Conservation (phyloP, 2,113 vertebrate genomes). For the Eolophus roseicapilla region DNA sequence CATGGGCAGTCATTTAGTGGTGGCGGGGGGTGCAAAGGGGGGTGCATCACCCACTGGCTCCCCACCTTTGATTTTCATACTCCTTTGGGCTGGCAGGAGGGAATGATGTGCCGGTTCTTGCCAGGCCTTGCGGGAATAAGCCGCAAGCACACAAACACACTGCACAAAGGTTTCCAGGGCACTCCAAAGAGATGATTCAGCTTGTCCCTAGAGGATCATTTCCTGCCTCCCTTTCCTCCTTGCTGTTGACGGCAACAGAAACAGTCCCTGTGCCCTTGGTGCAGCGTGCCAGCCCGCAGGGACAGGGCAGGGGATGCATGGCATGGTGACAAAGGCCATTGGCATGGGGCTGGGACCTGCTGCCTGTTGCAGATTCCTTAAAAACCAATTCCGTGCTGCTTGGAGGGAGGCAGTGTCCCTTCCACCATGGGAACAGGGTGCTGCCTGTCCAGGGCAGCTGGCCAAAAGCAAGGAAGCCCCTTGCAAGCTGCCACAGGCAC, state of each 20-base stretch:
- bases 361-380: not conserved
- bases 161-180: not conserved
- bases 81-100: not conserved
- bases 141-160: not conserved
- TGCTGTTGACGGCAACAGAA: not conserved
- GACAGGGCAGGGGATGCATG: not conserved
- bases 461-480: not conserved
- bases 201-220: slow-evolving; percentile 27
- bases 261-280: rapidly evolving
- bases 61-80: not conserved
- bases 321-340: not conserved
- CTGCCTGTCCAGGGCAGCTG: not conserved
- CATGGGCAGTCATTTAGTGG: rapidly evolving
- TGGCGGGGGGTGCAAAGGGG: not conserved
- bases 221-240: slow-evolving; percentile 10
- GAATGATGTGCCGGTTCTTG: not conserved
- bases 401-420: not conserved
- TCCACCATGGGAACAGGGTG: rapidly evolving
- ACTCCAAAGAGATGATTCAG: not conserved
- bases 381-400: not conserved
- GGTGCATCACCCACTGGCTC: not conserved
- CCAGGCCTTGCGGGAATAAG: not conserved
- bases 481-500: not conserved
- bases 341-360: not conserved
- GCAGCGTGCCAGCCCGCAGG: rapidly evolving